These are phyloP conservation scores for Lophotis ruficrista DNA, from an alignment of 2,113 vertebrate species.

Conservation along the genomic window DNA sequence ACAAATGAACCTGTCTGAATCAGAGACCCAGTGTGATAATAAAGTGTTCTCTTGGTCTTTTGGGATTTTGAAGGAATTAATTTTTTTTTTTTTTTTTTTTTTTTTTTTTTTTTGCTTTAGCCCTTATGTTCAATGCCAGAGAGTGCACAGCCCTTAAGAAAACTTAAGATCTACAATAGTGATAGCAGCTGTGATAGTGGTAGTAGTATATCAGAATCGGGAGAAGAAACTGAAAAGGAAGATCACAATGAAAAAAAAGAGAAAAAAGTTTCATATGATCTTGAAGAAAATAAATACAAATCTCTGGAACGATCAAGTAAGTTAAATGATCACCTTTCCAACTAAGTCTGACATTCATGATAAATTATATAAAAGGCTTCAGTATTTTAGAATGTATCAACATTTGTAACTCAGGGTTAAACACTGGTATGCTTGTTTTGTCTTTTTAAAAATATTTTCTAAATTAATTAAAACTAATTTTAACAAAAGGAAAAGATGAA, in stretches of 20 bases:
- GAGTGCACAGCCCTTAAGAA: conserved; percentile 81
- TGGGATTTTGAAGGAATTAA: neutral
- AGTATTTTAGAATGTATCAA: neutral
- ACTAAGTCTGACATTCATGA: neutral
- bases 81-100: neutral
- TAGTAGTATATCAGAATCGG: conserved; percentile 81
- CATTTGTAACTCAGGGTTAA: neutral
- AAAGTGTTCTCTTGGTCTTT: neutral
- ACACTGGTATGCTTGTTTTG: neutral
- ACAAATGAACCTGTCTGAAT: neutral
- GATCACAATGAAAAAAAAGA: conserved; percentile 77
- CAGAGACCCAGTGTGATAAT: neutral
- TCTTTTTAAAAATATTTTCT: neutral
- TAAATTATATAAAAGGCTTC: neutral
- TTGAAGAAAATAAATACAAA: conserved; percentile 81
- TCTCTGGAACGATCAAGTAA: conserved; percentile 89
- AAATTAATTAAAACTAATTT: neutral
- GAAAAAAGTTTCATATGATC: conserved; percentile 85
- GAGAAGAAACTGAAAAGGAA: conserved; percentile 78
- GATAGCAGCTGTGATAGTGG: conserved; percentile 83
- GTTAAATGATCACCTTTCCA: conserved; percentile 15
- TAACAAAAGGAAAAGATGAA: neutral
- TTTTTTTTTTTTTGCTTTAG: conserved; percentile 63
- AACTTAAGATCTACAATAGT: conserved; percentile 74
- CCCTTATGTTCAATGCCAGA: conserved; percentile 92